A percentile compares a stretch with the other conserved stretches of the same genome.
These are phyloP conservation scores for Pygoscelis antarcticus DNA, from an alignment of 2,113 vertebrate species.

Conservation along the genomic window DNA sequence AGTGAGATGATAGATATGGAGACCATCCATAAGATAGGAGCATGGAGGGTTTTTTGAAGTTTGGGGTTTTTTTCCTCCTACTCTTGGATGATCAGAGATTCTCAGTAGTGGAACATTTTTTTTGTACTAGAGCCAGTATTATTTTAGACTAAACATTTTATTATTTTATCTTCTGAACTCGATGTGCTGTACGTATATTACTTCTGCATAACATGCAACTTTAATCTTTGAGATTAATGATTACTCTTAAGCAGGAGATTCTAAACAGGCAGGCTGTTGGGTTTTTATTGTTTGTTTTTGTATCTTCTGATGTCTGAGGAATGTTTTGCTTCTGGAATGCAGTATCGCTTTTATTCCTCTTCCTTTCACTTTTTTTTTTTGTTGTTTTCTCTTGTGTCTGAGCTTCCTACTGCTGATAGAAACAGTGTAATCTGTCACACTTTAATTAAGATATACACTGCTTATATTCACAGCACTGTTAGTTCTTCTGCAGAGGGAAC, in stretches of 20 bases:
- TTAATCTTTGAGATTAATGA: conserved; percentile 4
- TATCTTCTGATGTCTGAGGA: neutral
- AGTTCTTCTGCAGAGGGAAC: neutral
- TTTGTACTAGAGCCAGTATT: neutral
- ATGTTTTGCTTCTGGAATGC: neutral
- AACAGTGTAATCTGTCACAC: neutral
- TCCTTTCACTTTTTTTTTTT: neutral
- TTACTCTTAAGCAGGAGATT: neutral
- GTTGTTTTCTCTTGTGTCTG: neutral
- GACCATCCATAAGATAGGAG: neutral
- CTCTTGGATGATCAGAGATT: neutral
- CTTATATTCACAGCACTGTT: neutral
- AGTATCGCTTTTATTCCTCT: neutral
- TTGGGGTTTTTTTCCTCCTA: neutral
- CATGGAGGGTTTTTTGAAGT: neutral
- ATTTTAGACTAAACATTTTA: neutral
- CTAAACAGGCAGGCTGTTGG: neutral
- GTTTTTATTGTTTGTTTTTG: neutral
- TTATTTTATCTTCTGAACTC: neutral
- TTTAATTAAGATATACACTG: neutral
- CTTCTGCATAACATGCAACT: neutral
- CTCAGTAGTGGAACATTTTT: neutral
- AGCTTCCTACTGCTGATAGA: neutral
- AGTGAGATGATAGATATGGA: neutral
- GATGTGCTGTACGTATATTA: neutral